Evolutionary conservation across 2,113 vertebrate genomes (phyloP), one percentile per base, ranked within the genome.

Genomic region (Pardalotus punctatus): DNA sequence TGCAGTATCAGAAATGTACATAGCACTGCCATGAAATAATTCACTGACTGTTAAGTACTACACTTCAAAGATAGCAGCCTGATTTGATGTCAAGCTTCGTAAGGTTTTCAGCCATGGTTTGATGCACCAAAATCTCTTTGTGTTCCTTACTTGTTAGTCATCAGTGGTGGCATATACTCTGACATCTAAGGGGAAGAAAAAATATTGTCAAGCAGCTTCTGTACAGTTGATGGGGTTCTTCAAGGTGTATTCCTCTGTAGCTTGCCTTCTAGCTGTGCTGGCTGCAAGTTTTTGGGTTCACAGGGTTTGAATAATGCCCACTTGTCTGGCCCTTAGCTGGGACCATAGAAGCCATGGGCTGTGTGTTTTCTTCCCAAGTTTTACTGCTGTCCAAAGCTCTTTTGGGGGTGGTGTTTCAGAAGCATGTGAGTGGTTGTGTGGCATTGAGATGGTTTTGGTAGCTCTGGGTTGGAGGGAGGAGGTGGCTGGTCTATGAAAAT

Each of bases 91-190:
- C 58, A 88, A 36, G 36, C 51, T 83, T 73, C 47, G 38, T 40
- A 61, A 12, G 72, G 71, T 93, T 89, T 93, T 92, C 83, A 65
- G 0, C 84, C 60, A 60, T 51, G 23, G 42, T 71, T 95, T 94
- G 95, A 81, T 81, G 47, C 42, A 50, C 77, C 38, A 58, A 35
- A 88, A 81, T 71, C 40, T 91, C 47, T 95, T 86, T 83, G 42
- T 95, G 60, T 45, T 88, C 20, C 25, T 65, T 79, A 50, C 66
- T 88, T 86, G 81, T 94, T 91, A 94, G 81, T 93, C 73, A 47
- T 86, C 84, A 81, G 3, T 87, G 51, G 33, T 91, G 83, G 60
- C 43, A 54, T 81, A 33, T 87, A 69, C 47, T 58, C 58, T 96
- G 89, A 91, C 77, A 73, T 84, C 18, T 29, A 56, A 86, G 62